phyloP scores from a whole-genome alignment of 2,113 vertebrate genomes.

The Chamaetylas fuelleborni region DNA sequence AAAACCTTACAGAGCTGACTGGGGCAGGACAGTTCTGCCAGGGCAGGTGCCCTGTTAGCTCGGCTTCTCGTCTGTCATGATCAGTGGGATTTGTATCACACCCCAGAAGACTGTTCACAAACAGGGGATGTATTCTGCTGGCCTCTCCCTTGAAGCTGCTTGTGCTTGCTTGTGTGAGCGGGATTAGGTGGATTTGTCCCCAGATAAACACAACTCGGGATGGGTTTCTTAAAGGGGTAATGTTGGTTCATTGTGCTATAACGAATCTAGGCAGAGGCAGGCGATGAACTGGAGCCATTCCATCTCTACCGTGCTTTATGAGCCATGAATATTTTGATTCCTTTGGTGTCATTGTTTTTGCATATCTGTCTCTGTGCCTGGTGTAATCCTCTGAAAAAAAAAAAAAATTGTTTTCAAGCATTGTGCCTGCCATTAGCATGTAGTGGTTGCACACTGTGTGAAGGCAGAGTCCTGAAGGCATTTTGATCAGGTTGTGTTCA shows the following conservation, averaged over 20 bases:
- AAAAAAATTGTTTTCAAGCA: background rate
- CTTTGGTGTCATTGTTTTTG: slow-evolving; percentile 32
- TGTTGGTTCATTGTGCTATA: slow-evolving; percentile 2
- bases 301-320: slow-evolving; percentile 6
- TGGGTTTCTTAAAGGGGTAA: slow-evolving; percentile 4
- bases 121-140: background rate
- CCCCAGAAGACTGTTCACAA: background rate
- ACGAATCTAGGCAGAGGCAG: background rate
- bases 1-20: rapidly evolving
- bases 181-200: slow-evolving; percentile 44
- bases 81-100: background rate
- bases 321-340: slow-evolving; percentile 16
- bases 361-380: slow-evolving; percentile 33
- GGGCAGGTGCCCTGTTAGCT: background rate
- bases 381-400: slow-evolving; percentile 27
- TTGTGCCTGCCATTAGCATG: background rate
- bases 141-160: background rate
- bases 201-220: background rate
- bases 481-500: slow-evolving; percentile 30
- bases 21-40: background rate
- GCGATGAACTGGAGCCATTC: background rate
- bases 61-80: background rate
- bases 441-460: background rate
- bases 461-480: slow-evolving; percentile 1
- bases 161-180: background rate